phyloP scores from a whole-genome alignment of 2,888 invertebrate genomes.

The Drosophila prostipennis region DNA sequence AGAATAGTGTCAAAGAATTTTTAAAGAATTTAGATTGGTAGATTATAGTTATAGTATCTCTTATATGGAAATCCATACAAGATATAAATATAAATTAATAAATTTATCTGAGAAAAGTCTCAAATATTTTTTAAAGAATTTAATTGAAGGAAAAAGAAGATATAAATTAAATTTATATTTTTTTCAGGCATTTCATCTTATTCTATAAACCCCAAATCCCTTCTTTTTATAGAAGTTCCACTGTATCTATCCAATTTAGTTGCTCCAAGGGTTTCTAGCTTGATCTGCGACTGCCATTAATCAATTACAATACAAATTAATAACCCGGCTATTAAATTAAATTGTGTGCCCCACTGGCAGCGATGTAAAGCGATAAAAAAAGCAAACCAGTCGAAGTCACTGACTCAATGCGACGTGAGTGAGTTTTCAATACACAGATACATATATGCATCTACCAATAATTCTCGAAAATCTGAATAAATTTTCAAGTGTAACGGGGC shows the following conservation, averaged over 20 bases:
- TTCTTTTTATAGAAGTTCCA: background rate
- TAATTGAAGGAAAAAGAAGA: too few relatives aligned
- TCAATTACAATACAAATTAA: constrained; percentile 73
- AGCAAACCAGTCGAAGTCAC: constrained; percentile 28
- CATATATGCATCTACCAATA: constrained; percentile 25
- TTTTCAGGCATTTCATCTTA: background rate
- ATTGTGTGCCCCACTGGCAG: constrained; percentile 39
- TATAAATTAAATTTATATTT: too few relatives aligned
- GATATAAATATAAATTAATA: too few relatives aligned
- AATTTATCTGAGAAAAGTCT: background rate
- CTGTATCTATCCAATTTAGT: constrained; percentile 46
- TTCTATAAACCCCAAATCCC: background rate
- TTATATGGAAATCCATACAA: too few relatives aligned
- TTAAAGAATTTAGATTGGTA: background rate
- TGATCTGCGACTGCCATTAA: constrained; percentile 63
- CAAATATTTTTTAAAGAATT: background rate
- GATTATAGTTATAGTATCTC: too few relatives aligned
- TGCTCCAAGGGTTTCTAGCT: constrained; percentile 35
- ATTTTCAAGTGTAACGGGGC: constrained; percentile 31
- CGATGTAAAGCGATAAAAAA: constrained; percentile 24
- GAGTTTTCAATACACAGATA: constrained; percentile 32
- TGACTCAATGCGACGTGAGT: constrained; percentile 51
- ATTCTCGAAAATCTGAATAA: constrained; percentile 32
- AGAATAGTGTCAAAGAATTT: background rate
- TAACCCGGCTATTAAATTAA: constrained; percentile 68